Conservation (phyloP, 2,797 vertebrate genomes). For the Scleropages formosus region DNA sequence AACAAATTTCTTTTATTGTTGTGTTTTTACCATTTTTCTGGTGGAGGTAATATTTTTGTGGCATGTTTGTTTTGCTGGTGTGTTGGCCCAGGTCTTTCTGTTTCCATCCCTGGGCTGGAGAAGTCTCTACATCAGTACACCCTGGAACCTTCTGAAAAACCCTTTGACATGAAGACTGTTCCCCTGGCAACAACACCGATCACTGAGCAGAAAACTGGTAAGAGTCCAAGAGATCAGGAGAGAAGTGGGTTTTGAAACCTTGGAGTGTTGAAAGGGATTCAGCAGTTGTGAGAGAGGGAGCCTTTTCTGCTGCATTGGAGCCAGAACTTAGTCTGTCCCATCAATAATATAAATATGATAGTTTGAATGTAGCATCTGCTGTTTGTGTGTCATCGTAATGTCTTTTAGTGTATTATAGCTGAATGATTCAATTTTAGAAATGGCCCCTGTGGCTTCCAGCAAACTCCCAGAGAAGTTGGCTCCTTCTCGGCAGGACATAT, state of each 20-base stretch:
- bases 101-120: conserved; percentile 88
- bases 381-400: neutral
- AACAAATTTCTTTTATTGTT: neutral
- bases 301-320: too few species aligned
- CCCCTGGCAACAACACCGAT: conserved; percentile 82
- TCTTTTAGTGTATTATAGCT: neutral
- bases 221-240: neutral
- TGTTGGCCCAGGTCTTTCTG: conserved; percentile 3
- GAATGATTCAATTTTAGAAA: conserved; percentile 64
- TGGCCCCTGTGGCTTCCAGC: conserved; percentile 75
- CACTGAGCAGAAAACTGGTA: conserved; percentile 90
- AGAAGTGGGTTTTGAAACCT: too few species aligned
- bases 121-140: conserved; percentile 95
- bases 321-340: too few species aligned
- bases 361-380: neutral
- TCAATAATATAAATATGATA: too few species aligned
- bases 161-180: conserved; percentile 90
- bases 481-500: conserved; percentile 92
- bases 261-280: too few species aligned
- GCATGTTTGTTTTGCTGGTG: neutral
- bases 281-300: too few species aligned
- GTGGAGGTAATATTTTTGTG: neutral
- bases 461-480: conserved; percentile 85
- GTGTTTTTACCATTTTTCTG: neutral
- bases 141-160: conserved; percentile 86